Evolutionary conservation across 1,140 invertebrate genomes (phyloP).

Genomic region (Drosophila arizonae): DNA sequence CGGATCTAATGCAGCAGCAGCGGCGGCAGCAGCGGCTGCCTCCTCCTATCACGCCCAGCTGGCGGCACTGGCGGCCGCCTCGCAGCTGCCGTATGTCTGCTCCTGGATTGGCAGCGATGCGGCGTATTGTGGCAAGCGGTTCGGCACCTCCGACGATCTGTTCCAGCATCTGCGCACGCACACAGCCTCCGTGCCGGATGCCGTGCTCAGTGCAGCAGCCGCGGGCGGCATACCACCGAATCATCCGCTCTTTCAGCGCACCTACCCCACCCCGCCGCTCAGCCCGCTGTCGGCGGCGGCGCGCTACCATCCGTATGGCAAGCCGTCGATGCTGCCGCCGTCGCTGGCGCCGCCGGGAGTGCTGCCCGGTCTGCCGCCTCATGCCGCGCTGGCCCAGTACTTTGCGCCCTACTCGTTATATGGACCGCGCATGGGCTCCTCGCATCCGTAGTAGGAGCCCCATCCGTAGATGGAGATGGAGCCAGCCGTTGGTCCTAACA

Average conservation of each 20-base stretch:
- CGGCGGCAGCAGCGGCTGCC: constrained; percentile 83
- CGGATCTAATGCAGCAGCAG: constrained; percentile 60
- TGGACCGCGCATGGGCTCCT: constrained; percentile 90
- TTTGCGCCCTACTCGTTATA: constrained; percentile 94
- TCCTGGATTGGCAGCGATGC: constrained; percentile 96
- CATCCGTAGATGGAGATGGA: background rate
- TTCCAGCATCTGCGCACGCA: constrained; percentile 95
- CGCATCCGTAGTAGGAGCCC: constrained; percentile 84
- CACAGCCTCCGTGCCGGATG: constrained; percentile 86
- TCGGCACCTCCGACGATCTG: constrained; percentile 93
- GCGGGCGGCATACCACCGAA: constrained; percentile 84
- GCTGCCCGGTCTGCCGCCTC: constrained; percentile 85
- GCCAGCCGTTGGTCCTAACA: constrained; percentile 19
- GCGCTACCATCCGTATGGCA: constrained; percentile 94
- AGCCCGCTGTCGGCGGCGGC: constrained; percentile 90
- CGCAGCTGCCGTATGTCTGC: constrained; percentile 92
- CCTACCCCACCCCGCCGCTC: constrained; percentile 94
- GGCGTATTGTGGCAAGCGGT: constrained; percentile 95
- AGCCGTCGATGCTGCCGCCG: constrained; percentile 86
- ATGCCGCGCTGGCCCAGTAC: constrained; percentile 89
- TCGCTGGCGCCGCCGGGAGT: constrained; percentile 74
- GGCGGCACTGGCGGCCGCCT: constrained; percentile 88
- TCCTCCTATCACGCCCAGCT: constrained; percentile 90
- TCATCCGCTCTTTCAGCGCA: constrained; percentile 88
- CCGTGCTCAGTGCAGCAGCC: constrained; percentile 84